Base-by-base conservation (phyloP, 2,113 vertebrate species). In the Holacanthus passer region DNA sequence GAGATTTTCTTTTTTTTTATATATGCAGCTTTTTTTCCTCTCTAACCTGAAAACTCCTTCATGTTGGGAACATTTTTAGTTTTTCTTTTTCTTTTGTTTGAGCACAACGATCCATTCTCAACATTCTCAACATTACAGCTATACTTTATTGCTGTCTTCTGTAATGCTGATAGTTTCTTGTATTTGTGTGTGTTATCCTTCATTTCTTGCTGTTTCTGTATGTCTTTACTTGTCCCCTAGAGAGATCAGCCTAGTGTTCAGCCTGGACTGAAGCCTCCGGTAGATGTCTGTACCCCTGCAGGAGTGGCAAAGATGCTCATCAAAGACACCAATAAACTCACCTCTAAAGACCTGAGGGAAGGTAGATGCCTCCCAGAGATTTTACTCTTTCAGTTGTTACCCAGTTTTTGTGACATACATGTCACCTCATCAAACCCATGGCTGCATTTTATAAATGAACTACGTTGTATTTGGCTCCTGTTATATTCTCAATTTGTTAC, bases 231-330 rank as follows among this genome's bases (percentile, higher is more conserved):
- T 53, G 8, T 32, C 2, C 69, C 65, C 7, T 48, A 90, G 79
- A 84, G 29, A 29, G 77, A 78, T 71, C 72, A 35, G 70, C 86
- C 92, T 69, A 94, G 92, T 45, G 90, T 94, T 71, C 94, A 94
- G 81, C 83, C 94, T 66, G 93, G 92, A 47, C 84, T 91, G 62
- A 92, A 92, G 84, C 93, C 94, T 72, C 90, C 90, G 4, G 39
- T 87, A 35, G 92, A 97, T 87, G 86, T 97, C 79, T 95, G 91
- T 50, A 97, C 95, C 82, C 96, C 96, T 1, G 93, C 95, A 77
- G 96, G 96, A 24, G 96, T 98, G 76, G 96, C 96, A 60, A 96
- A 95, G 67, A 96, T 98, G 93, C 91, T 98, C 85, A 97, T 96
- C 77, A 96, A 96, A 89, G 92, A 96, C 69, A 91, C 93, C 24